phyloP scores from a whole-genome alignment of 2,888 invertebrate species.

The Drosophila hamatofila region DNA sequence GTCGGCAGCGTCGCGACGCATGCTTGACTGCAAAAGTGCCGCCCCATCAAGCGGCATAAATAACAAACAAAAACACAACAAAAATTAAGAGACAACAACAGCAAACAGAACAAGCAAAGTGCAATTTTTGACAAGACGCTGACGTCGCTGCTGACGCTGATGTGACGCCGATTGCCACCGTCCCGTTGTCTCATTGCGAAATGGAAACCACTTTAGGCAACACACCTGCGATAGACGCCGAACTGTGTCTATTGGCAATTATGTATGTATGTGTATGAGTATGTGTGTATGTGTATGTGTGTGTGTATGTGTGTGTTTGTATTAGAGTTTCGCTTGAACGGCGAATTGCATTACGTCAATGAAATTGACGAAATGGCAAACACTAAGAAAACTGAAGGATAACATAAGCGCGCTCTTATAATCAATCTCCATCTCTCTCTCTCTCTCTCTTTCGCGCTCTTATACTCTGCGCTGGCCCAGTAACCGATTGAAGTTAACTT shows the following conservation, averaged over 20 bases:
- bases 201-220: conserved; percentile 72
- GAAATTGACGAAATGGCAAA: conserved; percentile 53
- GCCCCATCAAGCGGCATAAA: conserved; percentile 54
- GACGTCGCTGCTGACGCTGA: conserved; percentile 47
- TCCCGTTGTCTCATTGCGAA: conserved; percentile 54
- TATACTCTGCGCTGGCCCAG: conserved; percentile 39
- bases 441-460: neutral
- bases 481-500: conserved; percentile 56
- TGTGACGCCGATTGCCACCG: conserved; percentile 40
- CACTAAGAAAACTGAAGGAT: conserved; percentile 57
- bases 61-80: conserved; percentile 48
- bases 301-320: conserved; percentile 12
- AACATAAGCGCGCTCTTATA: conserved; percentile 17
- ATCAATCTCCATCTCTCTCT: neutral
- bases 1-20: conserved; percentile 42
- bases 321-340: conserved; percentile 37
- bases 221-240: conserved; percentile 68
- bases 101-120: conserved; percentile 38
- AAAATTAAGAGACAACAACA: conserved; percentile 50
- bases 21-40: conserved; percentile 44
- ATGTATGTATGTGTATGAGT: neutral
- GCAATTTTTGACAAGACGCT: conserved; percentile 62
- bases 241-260: conserved; percentile 29
- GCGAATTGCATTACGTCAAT: conserved; percentile 68
- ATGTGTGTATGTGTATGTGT: conserved; percentile 8